These are phyloP conservation scores for Synanthedon tipuliformis DNA, from an alignment of 2,888 invertebrate species.

Conservation along the genomic window DNA sequence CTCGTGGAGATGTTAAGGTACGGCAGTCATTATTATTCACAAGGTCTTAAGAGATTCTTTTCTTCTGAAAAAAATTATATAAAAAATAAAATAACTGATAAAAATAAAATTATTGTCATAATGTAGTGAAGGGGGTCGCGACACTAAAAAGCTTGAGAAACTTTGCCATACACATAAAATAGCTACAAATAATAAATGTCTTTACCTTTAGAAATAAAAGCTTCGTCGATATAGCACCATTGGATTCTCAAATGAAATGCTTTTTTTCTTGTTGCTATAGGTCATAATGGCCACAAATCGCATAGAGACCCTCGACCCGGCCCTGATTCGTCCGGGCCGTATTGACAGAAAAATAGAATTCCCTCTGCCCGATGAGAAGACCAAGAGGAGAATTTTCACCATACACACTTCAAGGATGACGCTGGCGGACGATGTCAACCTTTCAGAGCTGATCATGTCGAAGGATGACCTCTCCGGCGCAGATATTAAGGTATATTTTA, in stretches of 20 bases:
- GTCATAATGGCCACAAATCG: conserved; percentile 98
- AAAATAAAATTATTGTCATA: too few relatives aligned
- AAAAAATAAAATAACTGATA: too few relatives aligned
- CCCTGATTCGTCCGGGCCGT: conserved; percentile 97
- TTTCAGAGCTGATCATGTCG: conserved; percentile 97
- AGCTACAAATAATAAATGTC: too few relatives aligned
- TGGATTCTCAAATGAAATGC: neutral
- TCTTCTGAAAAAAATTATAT: neutral
- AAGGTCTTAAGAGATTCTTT: neutral
- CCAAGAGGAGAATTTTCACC: conserved; percentile 94
- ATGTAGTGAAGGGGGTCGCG: too few relatives aligned
- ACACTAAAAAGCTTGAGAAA: too few relatives aligned
- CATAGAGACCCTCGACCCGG: conserved; percentile 98
- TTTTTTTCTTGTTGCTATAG: conserved; percentile 40
- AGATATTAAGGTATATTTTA: conserved; percentile 81
- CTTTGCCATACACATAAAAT: too few relatives aligned
- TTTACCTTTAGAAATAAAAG: too few relatives aligned
- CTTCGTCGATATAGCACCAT: too few relatives aligned
- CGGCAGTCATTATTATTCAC: conserved; percentile 12
- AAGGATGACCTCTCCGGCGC: conserved; percentile 99
- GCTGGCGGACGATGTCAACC: conserved; percentile 93
- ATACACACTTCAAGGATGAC: conserved; percentile 99
- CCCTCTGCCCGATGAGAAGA: conserved; percentile 98
- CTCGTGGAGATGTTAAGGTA: conserved; percentile 95
- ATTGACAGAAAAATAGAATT: conserved; percentile 99